Evolutionary conservation across 1,140 invertebrate genomes (phyloP).

Genomic region (Trachelipus rathkii): DNA sequence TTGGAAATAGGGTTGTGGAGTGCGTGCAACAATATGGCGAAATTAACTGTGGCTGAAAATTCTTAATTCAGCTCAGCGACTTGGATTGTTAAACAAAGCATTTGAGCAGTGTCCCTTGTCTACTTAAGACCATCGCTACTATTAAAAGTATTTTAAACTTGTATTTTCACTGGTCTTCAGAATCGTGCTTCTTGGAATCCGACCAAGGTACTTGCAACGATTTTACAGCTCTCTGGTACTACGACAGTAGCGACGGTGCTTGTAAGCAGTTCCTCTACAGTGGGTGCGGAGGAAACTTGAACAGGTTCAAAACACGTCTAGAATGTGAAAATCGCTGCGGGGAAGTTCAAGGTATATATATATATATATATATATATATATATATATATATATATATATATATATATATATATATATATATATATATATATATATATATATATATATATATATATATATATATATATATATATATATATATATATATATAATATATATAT

Average conservation of each 20-base stretch:
- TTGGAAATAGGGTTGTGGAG: too few relatives aligned
- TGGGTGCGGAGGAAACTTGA: slow-evolving; percentile 80
- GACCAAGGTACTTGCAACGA: slow-evolving; percentile 67
- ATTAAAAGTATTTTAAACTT: too few relatives aligned
- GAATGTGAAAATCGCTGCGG: slow-evolving; percentile 75
- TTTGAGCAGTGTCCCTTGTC: too few relatives aligned
- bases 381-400: too few relatives aligned
- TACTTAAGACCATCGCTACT: too few relatives aligned
- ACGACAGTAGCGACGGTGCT: slow-evolving; percentile 67
- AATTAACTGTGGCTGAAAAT: too few relatives aligned
- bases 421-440: not conserved
- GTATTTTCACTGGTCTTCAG: slow-evolving; percentile 50
- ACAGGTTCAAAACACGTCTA: slow-evolving; percentile 71
- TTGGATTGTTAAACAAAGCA: too few relatives aligned
- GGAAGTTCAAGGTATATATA: slow-evolving; percentile 60
- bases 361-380: too few relatives aligned
- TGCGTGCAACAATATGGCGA: too few relatives aligned
- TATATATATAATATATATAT: not conserved
- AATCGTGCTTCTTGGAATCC: slow-evolving; percentile 64
- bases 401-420: too few relatives aligned
- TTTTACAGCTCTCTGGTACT: slow-evolving; percentile 64
- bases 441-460: slow-evolving; percentile 9
- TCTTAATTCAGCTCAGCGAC: too few relatives aligned
- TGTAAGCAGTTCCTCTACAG: slow-evolving; percentile 78
- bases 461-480: not conserved